Evolutionary conservation across 2,113 vertebrate species (phyloP), one percentile per base, ranked within the genome.

Genomic region (Heteronetta atricapilla): DNA sequence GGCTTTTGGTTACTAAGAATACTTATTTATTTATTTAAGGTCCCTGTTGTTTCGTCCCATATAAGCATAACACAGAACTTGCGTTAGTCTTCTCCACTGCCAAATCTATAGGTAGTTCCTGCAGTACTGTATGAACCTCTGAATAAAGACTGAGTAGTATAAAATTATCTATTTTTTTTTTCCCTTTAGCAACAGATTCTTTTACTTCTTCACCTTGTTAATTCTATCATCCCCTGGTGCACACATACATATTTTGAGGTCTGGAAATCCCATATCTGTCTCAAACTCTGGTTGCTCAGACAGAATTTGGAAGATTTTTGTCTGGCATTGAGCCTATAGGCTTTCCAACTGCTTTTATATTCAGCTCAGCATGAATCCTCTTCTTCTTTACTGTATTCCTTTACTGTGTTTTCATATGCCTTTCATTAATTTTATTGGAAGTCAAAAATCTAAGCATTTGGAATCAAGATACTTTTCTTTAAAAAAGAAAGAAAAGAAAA

Each of bases 351-450:
- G 42, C 87, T 91, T 95, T 86, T 58, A 80, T 67, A 79, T 68
- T 69, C 44, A 92, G 38, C 40, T 90, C 76, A 91, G 76, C 56
- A 63, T 59, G 77, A 94, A 75, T 81, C n/a, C 18, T 63, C 48
- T 64, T 91, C 63, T 92, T 14, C 56, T 87, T 94, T 78, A 88
- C 80, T 31, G 28, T 89, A 67, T 88, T 89, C 40, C 40, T 87
- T 94, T 78, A 90, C 80, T 31, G 28, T 89, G 63, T 88, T 89
- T 93, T 94, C 92, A 90, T 93, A 58, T 89, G 95, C 38, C n/a
- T 96, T 86, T 86, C 82, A 96, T 97, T 96, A 94, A 76, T 86
- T 92, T 94, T 96, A 90, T 55, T 90, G 76, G 66, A 94, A 86
- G 73, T 84, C 58, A 89, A 91, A 94, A 92, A 73, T 64, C 25